Evolutionary conservation across 2,113 vertebrate genomes (phyloP).

Genomic region (Lates calcarifer): DNA sequence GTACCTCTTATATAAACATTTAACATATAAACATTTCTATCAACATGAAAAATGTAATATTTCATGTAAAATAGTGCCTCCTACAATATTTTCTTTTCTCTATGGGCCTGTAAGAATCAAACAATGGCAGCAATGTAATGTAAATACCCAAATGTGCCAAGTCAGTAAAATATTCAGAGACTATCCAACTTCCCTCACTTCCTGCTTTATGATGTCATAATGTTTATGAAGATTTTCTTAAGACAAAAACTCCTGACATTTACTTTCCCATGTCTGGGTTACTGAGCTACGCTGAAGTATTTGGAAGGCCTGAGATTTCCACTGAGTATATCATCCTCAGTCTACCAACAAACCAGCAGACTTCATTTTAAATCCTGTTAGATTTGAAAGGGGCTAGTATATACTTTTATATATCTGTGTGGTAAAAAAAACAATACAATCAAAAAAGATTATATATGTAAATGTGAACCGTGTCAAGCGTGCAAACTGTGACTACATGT

Average conservation of each 20-base stretch:
- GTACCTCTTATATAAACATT: conserved; percentile 9
- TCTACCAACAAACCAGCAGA: conserved; percentile 11
- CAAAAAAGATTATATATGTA: conserved; percentile 34
- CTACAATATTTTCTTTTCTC: not conserved
- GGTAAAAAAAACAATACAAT: conserved; percentile 6
- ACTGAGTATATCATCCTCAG: conserved; percentile 19
- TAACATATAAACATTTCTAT: conserved; percentile 13
- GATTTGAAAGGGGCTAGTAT: conserved; percentile 14
- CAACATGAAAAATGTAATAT: conserved; percentile 8
- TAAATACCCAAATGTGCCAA: not conserved
- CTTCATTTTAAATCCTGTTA: conserved; percentile 21
- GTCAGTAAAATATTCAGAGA: conserved; percentile 19
- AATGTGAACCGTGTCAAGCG: conserved; percentile 50
- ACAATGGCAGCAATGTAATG: conserved; percentile 5
- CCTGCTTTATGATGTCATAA: not conserved
- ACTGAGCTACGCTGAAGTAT: conserved; percentile 6
- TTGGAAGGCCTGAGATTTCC: conserved; percentile 45
- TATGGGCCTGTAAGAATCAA: not conserved
- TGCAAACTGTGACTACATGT: conserved; percentile 45
- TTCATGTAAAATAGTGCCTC: not conserved
- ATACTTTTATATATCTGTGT: not conserved
- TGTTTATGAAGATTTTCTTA: not conserved
- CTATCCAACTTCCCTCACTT: not conserved
- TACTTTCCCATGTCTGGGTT: conserved; percentile 2
- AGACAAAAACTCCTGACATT: not conserved